These are phyloP conservation scores for Procapra przewalskii DNA, from an alignment of 2,113 vertebrate species.

Conservation along the genomic window DNA sequence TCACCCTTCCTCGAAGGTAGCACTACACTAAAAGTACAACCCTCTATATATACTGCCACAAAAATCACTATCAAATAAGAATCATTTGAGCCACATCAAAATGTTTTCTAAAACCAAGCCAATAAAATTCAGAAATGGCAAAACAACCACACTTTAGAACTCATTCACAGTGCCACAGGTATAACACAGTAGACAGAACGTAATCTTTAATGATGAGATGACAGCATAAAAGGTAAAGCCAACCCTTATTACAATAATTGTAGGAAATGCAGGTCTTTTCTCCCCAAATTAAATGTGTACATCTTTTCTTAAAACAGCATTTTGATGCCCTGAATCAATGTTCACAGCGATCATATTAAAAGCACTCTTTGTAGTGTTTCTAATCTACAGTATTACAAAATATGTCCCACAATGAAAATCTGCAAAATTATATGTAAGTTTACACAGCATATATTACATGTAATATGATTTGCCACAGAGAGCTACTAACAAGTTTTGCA, in stretches of 20 bases:
- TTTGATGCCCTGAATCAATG: neutral
- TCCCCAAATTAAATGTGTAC: neutral
- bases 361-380: neutral
- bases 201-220: neutral
- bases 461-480: neutral
- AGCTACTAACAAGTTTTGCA: neutral
- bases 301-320: neutral
- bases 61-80: neutral
- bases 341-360: neutral
- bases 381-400: neutral
- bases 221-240: neutral
- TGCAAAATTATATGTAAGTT: neutral
- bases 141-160: neutral
- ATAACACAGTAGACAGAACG: rapidly evolving
- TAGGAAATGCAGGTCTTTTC: neutral
- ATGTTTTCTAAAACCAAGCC: neutral
- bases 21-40: neutral
- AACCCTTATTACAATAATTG: neutral
- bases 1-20: neutral
- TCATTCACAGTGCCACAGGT: no score
- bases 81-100: neutral
- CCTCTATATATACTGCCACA: neutral
- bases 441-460: no score
- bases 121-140: neutral
- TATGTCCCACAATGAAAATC: neutral